These are phyloP conservation scores for Eilema depressum DNA, from an alignment of 2,888 invertebrate genomes.

Conservation along the genomic window DNA sequence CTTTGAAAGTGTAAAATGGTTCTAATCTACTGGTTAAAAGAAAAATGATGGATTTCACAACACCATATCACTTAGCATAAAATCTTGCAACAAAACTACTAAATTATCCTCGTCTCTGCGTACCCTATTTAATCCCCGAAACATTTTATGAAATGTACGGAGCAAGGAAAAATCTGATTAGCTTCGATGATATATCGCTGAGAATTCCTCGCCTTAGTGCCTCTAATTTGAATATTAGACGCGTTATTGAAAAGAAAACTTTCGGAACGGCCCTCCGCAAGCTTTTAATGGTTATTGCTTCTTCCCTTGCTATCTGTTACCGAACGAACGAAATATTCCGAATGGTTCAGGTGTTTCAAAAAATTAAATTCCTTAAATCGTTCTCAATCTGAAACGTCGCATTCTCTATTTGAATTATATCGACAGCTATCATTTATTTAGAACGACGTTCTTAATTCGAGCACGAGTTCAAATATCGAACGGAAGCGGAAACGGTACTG, in stretches of 20 bases:
- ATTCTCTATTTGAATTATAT: conserved; percentile 51
- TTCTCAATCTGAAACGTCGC: conserved; percentile 28
- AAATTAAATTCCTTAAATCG: conserved; percentile 36
- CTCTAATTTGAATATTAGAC: conserved; percentile 86
- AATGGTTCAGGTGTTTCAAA: conserved; percentile 61
- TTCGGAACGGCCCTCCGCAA: conserved; percentile 79
- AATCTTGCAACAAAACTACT: conserved; percentile 64
- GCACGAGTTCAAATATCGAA: conserved; percentile 81
- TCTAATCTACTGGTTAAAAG: conserved; percentile 14
- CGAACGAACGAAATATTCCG: conserved; percentile 51
- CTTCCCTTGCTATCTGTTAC: conserved; percentile 68
- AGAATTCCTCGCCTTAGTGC: conserved; percentile 80
- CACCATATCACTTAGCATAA: conserved; percentile 51
- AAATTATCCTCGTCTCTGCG: conserved; percentile 56
- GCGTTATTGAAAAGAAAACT: conserved; percentile 87
- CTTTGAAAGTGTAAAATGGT: conserved; percentile 13
- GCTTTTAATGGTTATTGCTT: conserved; percentile 86
- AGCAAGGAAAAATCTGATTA: conserved; percentile 80
- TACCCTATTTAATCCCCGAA: conserved; percentile 73
- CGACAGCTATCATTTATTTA: conserved; percentile 73
- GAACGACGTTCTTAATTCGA: conserved; percentile 80
- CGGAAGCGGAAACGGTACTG: conserved; percentile 86
- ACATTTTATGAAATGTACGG: conserved; percentile 72
- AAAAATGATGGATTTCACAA: conserved; percentile 38
- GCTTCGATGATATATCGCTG: conserved; percentile 83